Percentiles rank a stretch among this genome's conserved stretches.
These are phyloP conservation scores for Leptopilina clavipes DNA, from an alignment of 1,140 invertebrate genomes.

Conservation along the genomic window DNA sequence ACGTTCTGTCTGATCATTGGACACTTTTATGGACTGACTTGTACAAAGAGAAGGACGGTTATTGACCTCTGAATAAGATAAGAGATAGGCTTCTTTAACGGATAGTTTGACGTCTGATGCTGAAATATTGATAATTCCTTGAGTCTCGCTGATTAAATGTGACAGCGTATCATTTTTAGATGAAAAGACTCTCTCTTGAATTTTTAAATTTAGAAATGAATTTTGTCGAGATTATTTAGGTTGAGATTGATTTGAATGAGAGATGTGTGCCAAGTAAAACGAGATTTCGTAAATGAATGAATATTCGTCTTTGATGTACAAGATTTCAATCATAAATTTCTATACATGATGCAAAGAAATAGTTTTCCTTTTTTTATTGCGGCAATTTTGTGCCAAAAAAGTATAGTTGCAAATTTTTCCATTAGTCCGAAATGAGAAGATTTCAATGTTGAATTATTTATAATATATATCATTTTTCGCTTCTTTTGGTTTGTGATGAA, in stretches of 20 bases:
- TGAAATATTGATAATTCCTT: slow-evolving; percentile 17
- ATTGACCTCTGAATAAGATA: slow-evolving; percentile 14
- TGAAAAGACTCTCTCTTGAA: neutral
- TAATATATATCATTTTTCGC: too few relatives aligned
- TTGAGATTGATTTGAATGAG: neutral
- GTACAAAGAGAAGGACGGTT: slow-evolving; percentile 11
- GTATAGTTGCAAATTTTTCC: too few relatives aligned
- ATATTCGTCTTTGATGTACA: neutral
- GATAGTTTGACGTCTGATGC: slow-evolving; percentile 11
- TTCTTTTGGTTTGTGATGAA: neutral
- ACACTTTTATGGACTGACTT: slow-evolving; percentile 8
- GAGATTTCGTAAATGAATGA: neutral
- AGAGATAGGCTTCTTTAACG: slow-evolving; percentile 16
- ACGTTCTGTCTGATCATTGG: slow-evolving; percentile 14
- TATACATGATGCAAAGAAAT: too few relatives aligned
- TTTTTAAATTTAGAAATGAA: neutral
- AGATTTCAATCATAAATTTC: too few relatives aligned
- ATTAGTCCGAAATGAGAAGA: too few relatives aligned
- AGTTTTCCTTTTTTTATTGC: too few relatives aligned
- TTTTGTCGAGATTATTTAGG: neutral
- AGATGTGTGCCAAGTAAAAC: neutral
- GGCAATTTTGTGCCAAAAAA: too few relatives aligned
- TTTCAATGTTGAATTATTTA: too few relatives aligned
- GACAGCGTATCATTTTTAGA: slow-evolving; percentile 2
- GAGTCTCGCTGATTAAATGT: neutral